These are phyloP conservation scores for Benthosema pterotum DNA, from an alignment of 2,797 vertebrate species.

Conservation along the genomic window DNA sequence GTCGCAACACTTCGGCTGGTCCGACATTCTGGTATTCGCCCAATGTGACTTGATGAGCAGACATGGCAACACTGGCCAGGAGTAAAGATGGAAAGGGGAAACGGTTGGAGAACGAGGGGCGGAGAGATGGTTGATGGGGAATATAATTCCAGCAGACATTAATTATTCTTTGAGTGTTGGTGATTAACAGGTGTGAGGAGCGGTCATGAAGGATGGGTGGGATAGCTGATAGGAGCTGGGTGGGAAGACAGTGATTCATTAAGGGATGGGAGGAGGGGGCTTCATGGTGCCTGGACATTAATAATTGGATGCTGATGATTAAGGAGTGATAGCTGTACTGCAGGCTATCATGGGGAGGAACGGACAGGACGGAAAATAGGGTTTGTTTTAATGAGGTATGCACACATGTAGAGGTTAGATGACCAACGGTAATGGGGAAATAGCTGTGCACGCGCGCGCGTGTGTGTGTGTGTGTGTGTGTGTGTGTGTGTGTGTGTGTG, in stretches of 20 bases:
- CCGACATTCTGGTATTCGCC: too few relatives aligned
- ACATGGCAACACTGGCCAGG: too few relatives aligned
- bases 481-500: too few relatives aligned
- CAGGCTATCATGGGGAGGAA: conserved; percentile 30
- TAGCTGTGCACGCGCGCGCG: not conserved
- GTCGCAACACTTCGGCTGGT: too few relatives aligned
- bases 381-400: conserved; percentile 26
- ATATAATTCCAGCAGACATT: conserved; percentile 38
- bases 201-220: not conserved
- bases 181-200: conserved; percentile 1
- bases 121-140: conserved; percentile 30
- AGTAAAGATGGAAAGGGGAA: conserved; percentile 25
- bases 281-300: conserved; percentile 26
- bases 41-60: too few relatives aligned
- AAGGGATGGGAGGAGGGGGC: conserved; percentile 20
- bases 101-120: not conserved
- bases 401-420: conserved; percentile 2
- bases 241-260: conserved; percentile 36
- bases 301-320: conserved; percentile 44
- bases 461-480: too few relatives aligned
- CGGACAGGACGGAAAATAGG: conserved; percentile 29
- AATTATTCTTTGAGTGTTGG: conserved; percentile 27
- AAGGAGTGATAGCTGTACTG: conserved; percentile 47
- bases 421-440: too few relatives aligned
- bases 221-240: not conserved